These are phyloP conservation scores for Microtus montanus DNA, from an alignment of 2,113 vertebrate species.

Conservation along the genomic window DNA sequence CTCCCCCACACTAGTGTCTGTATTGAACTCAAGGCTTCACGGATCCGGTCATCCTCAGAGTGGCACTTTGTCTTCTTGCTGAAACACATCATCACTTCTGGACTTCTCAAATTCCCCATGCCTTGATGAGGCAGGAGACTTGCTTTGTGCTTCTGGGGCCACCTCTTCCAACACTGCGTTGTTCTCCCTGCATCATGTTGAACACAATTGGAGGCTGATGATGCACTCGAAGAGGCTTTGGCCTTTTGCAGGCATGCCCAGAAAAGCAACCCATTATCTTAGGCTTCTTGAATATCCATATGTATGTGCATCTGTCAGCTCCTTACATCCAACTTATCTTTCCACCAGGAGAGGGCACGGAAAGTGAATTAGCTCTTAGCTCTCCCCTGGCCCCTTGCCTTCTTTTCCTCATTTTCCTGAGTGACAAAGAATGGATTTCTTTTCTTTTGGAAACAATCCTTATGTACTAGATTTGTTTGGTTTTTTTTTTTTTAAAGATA, in stretches of 20 bases:
- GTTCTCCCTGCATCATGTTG: background rate
- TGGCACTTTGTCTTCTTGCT: background rate
- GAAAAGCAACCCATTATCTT: background rate
- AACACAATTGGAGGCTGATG: background rate
- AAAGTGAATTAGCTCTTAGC: background rate
- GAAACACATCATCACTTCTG: background rate
- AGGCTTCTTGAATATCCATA: background rate
- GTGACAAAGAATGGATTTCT: background rate
- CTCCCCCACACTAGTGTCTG: background rate
- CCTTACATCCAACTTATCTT: background rate
- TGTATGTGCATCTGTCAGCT: background rate
- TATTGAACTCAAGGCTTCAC: background rate
- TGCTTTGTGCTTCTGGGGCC: background rate
- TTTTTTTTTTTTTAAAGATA: background rate
- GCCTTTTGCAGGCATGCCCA: background rate
- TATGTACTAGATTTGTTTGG: background rate
- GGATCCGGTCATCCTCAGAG: background rate
- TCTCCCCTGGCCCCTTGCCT: background rate
- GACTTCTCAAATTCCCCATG: background rate
- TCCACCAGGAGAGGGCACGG: background rate
- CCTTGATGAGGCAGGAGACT: conserved; percentile 11
- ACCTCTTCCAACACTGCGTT: background rate
- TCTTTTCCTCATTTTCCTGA: background rate
- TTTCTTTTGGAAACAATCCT: conserved; percentile 1
- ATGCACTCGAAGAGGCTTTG: background rate